Conservation (phyloP, 1,140 invertebrate species). For the Stegodyphus dumicola region DNA sequence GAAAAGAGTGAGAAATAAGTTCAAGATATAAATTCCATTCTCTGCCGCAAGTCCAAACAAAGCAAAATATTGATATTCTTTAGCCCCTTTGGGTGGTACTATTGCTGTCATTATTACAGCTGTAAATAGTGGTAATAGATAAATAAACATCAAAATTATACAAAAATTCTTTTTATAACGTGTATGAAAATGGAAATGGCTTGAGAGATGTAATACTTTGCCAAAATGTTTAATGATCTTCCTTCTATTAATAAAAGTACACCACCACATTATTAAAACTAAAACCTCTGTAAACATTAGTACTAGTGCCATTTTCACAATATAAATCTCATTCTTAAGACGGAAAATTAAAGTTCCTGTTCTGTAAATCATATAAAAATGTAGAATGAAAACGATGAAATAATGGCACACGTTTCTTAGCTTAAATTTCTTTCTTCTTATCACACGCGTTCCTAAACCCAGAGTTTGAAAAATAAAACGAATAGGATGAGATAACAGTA, state of each 20-base stretch:
- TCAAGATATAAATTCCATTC: not conserved
- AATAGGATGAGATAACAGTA: no score
- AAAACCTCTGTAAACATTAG: not conserved
- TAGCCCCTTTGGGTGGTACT: not conserved
- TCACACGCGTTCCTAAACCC: no score
- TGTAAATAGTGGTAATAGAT: not conserved
- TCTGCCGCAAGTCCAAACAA: not conserved
- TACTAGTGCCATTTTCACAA: not conserved
- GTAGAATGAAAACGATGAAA: no score
- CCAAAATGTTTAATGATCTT: constrained; percentile 5
- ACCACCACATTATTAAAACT: constrained; percentile 6
- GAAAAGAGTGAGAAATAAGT: constrained; percentile 4
- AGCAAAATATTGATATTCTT: constrained; percentile 3
- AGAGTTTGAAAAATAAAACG: no score
- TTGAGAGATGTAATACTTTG: not conserved
- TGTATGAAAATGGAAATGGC: not conserved
- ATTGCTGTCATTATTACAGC: not conserved
- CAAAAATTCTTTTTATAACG: not conserved
- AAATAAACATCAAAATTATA: not conserved
- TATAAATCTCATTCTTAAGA: not conserved
- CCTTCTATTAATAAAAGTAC: not conserved
- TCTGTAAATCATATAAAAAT: no score
- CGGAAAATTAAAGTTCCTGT: no score
- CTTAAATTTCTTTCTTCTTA: no score
- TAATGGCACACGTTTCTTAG: no score